These are phyloP conservation scores for Anser brachyrhynchus DNA, from an alignment of 2,113 vertebrate species.

Conservation along the genomic window DNA sequence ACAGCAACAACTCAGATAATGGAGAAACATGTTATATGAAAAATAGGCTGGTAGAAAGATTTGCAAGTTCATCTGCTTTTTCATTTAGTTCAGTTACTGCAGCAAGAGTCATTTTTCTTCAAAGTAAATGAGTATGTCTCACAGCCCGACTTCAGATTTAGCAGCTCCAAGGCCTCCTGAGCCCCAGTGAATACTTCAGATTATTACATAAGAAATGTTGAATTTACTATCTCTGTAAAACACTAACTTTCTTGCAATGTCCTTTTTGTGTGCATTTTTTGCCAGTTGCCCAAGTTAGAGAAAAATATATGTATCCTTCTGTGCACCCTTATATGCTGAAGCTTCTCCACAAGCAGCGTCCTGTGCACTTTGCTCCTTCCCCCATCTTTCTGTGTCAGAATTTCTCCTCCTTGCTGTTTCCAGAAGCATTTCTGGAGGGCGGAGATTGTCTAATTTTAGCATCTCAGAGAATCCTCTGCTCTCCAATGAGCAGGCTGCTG, in stretches of 20 bases:
- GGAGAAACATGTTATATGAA: not conserved
- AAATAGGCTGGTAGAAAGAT: not conserved
- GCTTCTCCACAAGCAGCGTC: fast-evolving
- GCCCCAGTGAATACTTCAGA: not conserved
- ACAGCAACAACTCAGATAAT: not conserved
- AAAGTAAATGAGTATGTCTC: not conserved
- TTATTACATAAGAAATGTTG: not conserved
- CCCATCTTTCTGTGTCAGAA: not conserved
- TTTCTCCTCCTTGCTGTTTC: constrained; percentile 47
- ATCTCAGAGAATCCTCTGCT: constrained; percentile 6
- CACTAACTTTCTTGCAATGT: not conserved
- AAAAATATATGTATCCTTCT: too few relatives aligned
- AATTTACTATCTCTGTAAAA: not conserved
- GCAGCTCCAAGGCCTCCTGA: constrained; percentile 3
- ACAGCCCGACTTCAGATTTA: not conserved
- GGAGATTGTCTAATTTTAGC: constrained; percentile 66
- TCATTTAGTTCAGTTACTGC: not conserved
- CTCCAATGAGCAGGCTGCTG: constrained; percentile 44
- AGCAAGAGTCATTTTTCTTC: not conserved
- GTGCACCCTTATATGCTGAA: not conserved
- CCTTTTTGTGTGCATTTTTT: not conserved
- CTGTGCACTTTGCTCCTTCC: not conserved
- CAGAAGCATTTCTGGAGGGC: constrained; percentile 67
- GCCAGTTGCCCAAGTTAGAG: not conserved
- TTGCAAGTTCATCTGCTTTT: not conserved